phyloP scores from a whole-genome alignment of 2,797 vertebrate genomes.

The Aphelocoma californica region DNA sequence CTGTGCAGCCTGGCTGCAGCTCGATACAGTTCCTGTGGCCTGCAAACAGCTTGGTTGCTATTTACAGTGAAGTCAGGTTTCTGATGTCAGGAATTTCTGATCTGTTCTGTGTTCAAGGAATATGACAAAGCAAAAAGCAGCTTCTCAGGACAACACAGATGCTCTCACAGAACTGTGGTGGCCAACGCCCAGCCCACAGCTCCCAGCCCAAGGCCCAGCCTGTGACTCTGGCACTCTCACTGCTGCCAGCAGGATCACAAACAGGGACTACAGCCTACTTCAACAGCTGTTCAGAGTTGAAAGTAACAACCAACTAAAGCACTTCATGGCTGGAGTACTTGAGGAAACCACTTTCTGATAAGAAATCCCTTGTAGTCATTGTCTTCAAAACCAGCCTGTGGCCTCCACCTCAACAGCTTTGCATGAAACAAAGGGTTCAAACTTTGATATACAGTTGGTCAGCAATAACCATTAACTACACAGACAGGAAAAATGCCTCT shows the following conservation, averaged over 20 bases:
- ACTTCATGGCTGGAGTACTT: background rate
- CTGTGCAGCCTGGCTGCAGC: background rate
- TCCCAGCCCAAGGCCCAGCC: background rate
- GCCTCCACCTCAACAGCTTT: background rate
- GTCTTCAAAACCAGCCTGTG: background rate
- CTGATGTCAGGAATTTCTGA: background rate
- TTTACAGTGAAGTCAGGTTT: background rate
- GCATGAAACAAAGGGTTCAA: background rate
- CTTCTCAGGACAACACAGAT: background rate
- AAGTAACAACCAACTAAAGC: background rate
- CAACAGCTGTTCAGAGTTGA: background rate
- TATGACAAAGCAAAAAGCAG: background rate
- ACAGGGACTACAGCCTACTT: background rate
- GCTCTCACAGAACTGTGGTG: background rate
- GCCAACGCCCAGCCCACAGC: background rate
- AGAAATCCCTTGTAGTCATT: background rate
- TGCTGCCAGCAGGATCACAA: background rate
- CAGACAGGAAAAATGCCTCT: background rate
- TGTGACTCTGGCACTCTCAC: accelerated
- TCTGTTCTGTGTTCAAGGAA: background rate
- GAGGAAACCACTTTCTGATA: background rate
- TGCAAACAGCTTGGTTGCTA: background rate
- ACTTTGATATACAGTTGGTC: background rate
- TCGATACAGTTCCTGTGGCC: background rate
- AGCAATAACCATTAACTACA: background rate